phyloP scores from a whole-genome alignment of 2,797 vertebrate genomes.

The Sebastes goodei region DNA sequence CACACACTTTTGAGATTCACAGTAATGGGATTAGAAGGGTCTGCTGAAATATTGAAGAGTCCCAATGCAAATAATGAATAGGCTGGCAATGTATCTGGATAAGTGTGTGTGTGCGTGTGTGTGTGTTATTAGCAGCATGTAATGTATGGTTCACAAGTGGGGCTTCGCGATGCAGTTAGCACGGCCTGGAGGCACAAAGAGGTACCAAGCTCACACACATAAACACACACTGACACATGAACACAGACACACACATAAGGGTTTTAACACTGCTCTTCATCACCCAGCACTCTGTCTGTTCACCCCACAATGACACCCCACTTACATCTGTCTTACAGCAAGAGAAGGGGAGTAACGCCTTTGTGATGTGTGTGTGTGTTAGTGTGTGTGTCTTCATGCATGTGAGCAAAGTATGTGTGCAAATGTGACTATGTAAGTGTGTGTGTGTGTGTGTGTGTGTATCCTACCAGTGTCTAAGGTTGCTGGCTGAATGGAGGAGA shows the following conservation, averaged over 20 bases:
- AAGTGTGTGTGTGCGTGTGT: slow-evolving; percentile 36
- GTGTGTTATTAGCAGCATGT: slow-evolving; percentile 28
- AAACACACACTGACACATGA: slow-evolving; percentile 40
- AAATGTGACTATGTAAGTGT: slow-evolving; percentile 31
- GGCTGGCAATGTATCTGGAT: slow-evolving; percentile 58
- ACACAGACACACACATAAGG: not conserved
- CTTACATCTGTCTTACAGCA: slow-evolving; percentile 60
- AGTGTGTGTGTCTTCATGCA: slow-evolving; percentile 29
- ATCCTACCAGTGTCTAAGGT: slow-evolving; percentile 55
- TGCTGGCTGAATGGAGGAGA: slow-evolving; percentile 84
- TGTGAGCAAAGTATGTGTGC: slow-evolving; percentile 49
- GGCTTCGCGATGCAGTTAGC: slow-evolving; percentile 46
- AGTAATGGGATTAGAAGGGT: slow-evolving; percentile 95
- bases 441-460: slow-evolving; percentile 26
- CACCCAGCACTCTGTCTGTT: slow-evolving; percentile 55
- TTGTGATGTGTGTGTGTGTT: not conserved
- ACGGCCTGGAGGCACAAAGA: slow-evolving; percentile 49
- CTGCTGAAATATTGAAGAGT: slow-evolving; percentile 98
- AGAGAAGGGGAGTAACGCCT: slow-evolving; percentile 24
- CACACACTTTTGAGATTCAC: slow-evolving; percentile 61
- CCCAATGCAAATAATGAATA: slow-evolving; percentile 78
- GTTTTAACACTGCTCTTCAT: slow-evolving; percentile 60
- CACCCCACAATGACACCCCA: slow-evolving; percentile 60
- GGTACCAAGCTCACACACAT: slow-evolving; percentile 19
- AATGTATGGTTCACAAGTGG: slow-evolving; percentile 49